Base-by-base conservation (phyloP, 2,888 invertebrate species). In the Axea sp. region DNA sequence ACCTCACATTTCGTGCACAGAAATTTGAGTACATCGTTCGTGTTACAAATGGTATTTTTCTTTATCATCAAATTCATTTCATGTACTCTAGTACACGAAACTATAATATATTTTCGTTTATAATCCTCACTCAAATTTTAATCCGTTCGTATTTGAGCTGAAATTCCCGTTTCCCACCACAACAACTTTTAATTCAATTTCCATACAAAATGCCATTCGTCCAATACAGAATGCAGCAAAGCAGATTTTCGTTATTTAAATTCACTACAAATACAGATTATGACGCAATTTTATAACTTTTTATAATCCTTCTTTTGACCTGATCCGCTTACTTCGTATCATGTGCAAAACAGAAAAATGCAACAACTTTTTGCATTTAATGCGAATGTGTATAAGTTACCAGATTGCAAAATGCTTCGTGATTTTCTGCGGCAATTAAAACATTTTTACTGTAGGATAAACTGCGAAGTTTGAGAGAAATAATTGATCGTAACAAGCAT, bases 401-500 rank as follows among this genome's bases (percentile, higher is more conserved):
- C 8, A 35, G 8, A 26, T 68, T 22, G 31, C 5, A n/a, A 30
- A 39, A 19, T 26, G 8, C 7, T 8, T 5, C 4, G 17, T 19
- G 17, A 64, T 7, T 22, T 41, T 64, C 6, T 9, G 7, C 12
- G 19, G 9, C 17, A 41, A 45, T 65, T 65, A 22, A 37, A 51
- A 22, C 6, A 24, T 19, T 47, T 67, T 67, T 31, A 9, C 15
- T 17, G 12, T 12, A n/a, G 9, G 5, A 47, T 7, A 2, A 15
- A 26, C 19, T 26, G 7, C 31, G 1, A 55, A 47, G 7, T 31
- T 22, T 39, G 8, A 3, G 28, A 9, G 12, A 49, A 51, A 59
- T 59, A 43, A 60, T 51, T 49, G 28, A 43, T 68, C 26, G 22
- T 19, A 67, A 59, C 59, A 24, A 49, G 22, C 41, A 49, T 49